These are phyloP conservation scores for Andrena praecox DNA, from an alignment of 2,888 invertebrate species.

Conservation along the genomic window DNA sequence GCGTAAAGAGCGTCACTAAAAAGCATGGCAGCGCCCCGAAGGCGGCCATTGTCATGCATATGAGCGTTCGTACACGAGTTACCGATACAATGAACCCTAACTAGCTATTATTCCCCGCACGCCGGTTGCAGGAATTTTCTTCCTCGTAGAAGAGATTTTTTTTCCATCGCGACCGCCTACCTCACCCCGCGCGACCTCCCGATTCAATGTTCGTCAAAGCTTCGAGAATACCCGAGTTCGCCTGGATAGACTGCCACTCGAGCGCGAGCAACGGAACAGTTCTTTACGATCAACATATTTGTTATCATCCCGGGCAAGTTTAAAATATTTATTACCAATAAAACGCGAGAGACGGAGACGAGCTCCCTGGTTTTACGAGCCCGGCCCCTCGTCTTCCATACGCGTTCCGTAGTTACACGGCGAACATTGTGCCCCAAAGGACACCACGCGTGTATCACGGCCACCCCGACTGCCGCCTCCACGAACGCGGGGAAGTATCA, in stretches of 20 bases:
- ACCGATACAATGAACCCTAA: slow-evolving; percentile 81
- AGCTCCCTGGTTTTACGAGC: slow-evolving; percentile 38
- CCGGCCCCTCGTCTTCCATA: neutral
- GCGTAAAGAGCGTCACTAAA: slow-evolving; percentile 77
- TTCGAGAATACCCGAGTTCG: slow-evolving; percentile 7
- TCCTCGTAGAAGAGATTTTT: slow-evolving; percentile 63
- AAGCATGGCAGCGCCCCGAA: slow-evolving; percentile 73
- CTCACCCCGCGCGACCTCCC: neutral
- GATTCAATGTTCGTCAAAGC: slow-evolving; percentile 4
- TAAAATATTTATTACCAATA: slow-evolving; percentile 55
- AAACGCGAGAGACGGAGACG: slow-evolving; percentile 18
- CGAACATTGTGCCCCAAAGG: neutral
- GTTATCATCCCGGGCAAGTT: slow-evolving; percentile 47
- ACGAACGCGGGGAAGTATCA: neutral
- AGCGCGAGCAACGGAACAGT: slow-evolving; percentile 37
- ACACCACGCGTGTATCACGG: neutral
- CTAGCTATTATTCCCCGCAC: slow-evolving; percentile 79
- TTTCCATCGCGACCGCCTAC: neutral
- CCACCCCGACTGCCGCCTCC: neutral
- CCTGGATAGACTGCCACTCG: neutral
- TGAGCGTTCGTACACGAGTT: slow-evolving; percentile 73
- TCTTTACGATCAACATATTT: slow-evolving; percentile 53
- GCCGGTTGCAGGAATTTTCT: slow-evolving; percentile 63
- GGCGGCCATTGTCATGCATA: slow-evolving; percentile 79
- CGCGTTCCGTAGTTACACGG: neutral